phyloP scores from a whole-genome alignment of 2,113 vertebrate genomes.

The Austrofundulus limnaeus region DNA sequence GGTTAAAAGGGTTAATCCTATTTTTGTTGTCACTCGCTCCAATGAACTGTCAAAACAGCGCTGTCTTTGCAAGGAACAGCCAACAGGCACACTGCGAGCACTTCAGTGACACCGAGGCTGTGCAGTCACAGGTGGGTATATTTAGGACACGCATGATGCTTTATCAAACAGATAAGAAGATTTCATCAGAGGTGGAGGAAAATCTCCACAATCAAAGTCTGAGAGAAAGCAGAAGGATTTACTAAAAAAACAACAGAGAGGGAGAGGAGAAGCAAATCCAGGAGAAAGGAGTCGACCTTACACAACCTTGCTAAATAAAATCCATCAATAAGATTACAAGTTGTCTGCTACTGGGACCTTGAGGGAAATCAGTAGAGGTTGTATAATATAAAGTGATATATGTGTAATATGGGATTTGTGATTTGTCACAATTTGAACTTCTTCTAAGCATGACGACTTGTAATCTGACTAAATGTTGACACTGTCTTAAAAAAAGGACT shows the following conservation, averaged over 20 bases:
- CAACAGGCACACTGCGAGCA: conserved; percentile 63
- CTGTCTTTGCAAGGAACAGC: conserved; percentile 60
- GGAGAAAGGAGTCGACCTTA: conserved; percentile 44
- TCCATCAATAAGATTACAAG: conserved; percentile 56
- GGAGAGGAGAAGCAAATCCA: conserved; percentile 40
- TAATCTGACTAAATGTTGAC: background rate
- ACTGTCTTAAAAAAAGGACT: background rate
- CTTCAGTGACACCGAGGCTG: conserved; percentile 57
- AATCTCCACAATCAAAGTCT: conserved; percentile 63
- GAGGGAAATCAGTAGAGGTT: conserved; percentile 10
- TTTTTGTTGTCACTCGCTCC: conserved; percentile 70
- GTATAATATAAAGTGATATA: conserved; percentile 6
- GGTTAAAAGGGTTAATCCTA: conserved; percentile 72
- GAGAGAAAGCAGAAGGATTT: conserved; percentile 57
- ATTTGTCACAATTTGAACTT: background rate
- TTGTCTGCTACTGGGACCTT: conserved; percentile 24
- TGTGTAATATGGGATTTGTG: background rate
- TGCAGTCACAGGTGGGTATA: conserved; percentile 61
- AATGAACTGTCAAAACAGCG: conserved; percentile 62
- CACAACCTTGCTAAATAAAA: conserved; percentile 41
- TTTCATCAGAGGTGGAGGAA: conserved; percentile 62
- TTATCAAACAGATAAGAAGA: conserved; percentile 68
- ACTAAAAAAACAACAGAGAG: conserved; percentile 43
- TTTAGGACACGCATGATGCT: conserved; percentile 59
- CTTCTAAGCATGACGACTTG: background rate